A percentile compares a stretch with the other conserved stretches of the same genome.
Evolutionary conservation across 2,888 invertebrate species (phyloP).

Genomic region (Drosophila rubida): DNA sequence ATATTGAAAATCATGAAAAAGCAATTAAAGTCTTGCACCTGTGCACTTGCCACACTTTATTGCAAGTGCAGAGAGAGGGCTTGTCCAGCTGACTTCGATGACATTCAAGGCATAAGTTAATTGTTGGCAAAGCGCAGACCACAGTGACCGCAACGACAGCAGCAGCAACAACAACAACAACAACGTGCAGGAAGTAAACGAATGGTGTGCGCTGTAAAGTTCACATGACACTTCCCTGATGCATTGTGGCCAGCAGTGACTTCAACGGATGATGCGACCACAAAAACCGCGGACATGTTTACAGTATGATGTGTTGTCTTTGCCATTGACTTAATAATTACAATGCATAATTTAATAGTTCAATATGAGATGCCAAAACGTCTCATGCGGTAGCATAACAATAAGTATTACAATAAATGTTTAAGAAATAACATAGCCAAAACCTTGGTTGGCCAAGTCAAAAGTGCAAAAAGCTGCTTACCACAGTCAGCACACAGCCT

Average conservation of each 20-base stretch:
- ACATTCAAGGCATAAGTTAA: constrained; percentile 63
- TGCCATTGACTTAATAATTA: constrained; percentile 68
- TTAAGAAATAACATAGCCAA: constrained; percentile 23
- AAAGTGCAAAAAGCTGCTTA: neutral
- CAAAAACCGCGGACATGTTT: constrained; percentile 61
- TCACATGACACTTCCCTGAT: constrained; percentile 55
- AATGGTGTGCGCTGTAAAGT: constrained; percentile 43
- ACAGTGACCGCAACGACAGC: constrained; percentile 61
- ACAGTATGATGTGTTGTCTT: constrained; percentile 45
- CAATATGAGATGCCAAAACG: constrained; percentile 14
- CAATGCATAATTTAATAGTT: constrained; percentile 71
- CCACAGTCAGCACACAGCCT: neutral
- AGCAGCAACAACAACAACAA: constrained; percentile 25
- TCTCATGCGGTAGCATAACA: constrained; percentile 6
- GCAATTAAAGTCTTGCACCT: constrained; percentile 74
- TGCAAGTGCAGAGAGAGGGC: constrained; percentile 5
- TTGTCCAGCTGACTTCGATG: constrained; percentile 41
- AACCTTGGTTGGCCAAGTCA: constrained; percentile 29
- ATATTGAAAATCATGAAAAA: constrained; percentile 73
- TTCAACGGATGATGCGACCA: constrained; percentile 39
- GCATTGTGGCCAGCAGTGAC: constrained; percentile 34
- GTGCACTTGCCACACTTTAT: constrained; percentile 25
- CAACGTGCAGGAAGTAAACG: constrained; percentile 18
- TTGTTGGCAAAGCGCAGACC: constrained; percentile 68
- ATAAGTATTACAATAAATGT: constrained; percentile 19